Evolutionary conservation across 2,888 invertebrate genomes (phyloP), one percentile per base, ranked within the genome.

Genomic region (Amiota minor): DNA sequence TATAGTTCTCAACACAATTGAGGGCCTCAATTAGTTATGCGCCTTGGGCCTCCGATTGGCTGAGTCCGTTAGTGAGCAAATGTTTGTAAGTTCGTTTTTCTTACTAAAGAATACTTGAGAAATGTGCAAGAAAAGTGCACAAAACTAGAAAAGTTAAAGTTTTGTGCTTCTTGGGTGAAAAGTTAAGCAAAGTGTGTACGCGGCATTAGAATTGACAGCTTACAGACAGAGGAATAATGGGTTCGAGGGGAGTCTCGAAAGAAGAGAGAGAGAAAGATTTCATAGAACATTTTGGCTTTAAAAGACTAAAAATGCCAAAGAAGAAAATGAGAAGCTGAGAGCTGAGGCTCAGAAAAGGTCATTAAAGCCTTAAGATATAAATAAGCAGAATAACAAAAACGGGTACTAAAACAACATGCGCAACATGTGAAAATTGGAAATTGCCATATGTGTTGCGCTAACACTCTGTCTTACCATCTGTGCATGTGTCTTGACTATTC

Each of bases 361-460:
- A 59, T 59, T 64, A 64, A 35, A 64, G n/a, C n/a, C 35, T 35
- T 45, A 45, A 64, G 46, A 23, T 23, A 45, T 1, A n/a, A 10
- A 68, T 20, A 53, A 11, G 12, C 6, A 35, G 35, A 35, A 35
- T 35, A 35, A 35, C 35, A 35, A 35, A 35, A 35, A 35, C 35
- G 0, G 2, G 6, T 35, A 35, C 35, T 35, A 35, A 35, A 35
- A 35, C 35, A 35, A 68, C 49, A 14, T 9, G 50, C 23, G 68
- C 68, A 68, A 68, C 68, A 55, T 68, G 68, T 68, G 68, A 55
- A 50, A 68, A 65, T 16, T 47, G n/a, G n/a, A 47, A 65, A 65
- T 18, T 65, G n/a, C 20, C 18, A 35, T 6, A 35, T 35, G 6
- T 35, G 35, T 35, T 35, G 35, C 35, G 3, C 23, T 23, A 1